Percentiles rank a stretch among this genome's conserved stretches.
phyloP scores from a whole-genome alignment of 2,888 invertebrate species.

The Caenorhabditis uteleia region DNA sequence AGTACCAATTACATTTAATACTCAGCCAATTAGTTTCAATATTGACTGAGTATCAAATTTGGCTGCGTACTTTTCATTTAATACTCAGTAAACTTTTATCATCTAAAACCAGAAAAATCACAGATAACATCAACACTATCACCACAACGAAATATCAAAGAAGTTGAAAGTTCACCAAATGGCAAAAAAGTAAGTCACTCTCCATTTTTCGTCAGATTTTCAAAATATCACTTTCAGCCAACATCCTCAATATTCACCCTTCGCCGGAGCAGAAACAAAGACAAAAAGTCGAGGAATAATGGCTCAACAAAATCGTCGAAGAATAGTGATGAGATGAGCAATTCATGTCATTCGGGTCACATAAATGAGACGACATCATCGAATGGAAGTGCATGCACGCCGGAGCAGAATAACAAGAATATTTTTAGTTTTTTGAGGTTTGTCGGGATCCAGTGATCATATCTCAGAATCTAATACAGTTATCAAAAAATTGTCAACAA shows the following conservation, averaged over 20 bases:
- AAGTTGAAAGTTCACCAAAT: constrained; percentile 26
- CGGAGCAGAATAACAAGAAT: constrained; percentile 36
- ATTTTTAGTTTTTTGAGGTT: constrained; percentile 52
- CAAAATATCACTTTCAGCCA: background rate
- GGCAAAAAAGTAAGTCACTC: constrained; percentile 25
- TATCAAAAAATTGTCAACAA: no score
- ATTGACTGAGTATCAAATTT: no score
- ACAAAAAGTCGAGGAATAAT: constrained; percentile 42
- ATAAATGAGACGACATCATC: constrained; percentile 25
- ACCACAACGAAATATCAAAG: constrained; percentile 24
- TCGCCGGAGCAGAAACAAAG: constrained; percentile 50
- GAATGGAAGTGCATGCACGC: constrained; percentile 6
- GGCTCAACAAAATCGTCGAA: constrained; percentile 19
- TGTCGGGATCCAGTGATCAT: constrained; percentile 1
- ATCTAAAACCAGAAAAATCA: background rate
- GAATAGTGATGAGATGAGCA: constrained; percentile 36
- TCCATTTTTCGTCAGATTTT: constrained; percentile 1
- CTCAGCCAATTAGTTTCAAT: no score
- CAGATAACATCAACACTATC: constrained; percentile 32
- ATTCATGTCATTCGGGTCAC: constrained; percentile 45
- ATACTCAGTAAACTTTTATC: background rate
- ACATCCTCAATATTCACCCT: constrained; percentile 48
- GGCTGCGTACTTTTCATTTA: no score
- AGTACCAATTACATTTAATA: no score
- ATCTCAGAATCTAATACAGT: no score